Percentiles rank a stretch among this genome's conserved stretches.
phyloP scores from a whole-genome alignment of 2,888 invertebrate species.

The Eristalinus aeneus region DNA sequence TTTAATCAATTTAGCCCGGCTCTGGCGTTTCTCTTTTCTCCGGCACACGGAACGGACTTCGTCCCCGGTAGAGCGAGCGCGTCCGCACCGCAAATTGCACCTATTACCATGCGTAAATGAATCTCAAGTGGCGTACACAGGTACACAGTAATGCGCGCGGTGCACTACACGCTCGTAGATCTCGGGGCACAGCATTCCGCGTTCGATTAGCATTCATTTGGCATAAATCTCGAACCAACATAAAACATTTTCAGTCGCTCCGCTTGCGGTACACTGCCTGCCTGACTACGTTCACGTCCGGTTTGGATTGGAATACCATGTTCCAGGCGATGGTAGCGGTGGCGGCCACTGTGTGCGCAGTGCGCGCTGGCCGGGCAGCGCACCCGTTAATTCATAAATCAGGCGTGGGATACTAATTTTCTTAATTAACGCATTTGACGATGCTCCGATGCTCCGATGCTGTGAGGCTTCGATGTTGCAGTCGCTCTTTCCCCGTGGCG shows the following conservation, averaged over 20 bases:
- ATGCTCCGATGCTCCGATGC: background rate
- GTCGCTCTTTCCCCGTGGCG: too few relatives aligned
- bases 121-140: conserved; percentile 45
- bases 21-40: conserved; percentile 41
- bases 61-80: background rate
- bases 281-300: conserved; percentile 51
- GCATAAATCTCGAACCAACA: conserved; percentile 69
- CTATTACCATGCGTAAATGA: conserved; percentile 69
- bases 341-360: conserved; percentile 17
- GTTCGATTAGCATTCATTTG: conserved; percentile 70
- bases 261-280: background rate
- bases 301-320: conserved; percentile 61
- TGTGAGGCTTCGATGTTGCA: background rate
- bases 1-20: conserved; percentile 65
- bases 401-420: conserved; percentile 77
- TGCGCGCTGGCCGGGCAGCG: conserved; percentile 25
- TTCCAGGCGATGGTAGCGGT: background rate
- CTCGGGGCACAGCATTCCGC: conserved; percentile 62
- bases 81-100: conserved; percentile 51
- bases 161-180: conserved; percentile 53
- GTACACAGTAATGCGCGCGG: conserved; percentile 7
- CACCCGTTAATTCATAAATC: conserved; percentile 75
- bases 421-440: conserved; percentile 76
- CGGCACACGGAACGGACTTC: background rate
- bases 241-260: conserved; percentile 57